phyloP scores from a whole-genome alignment of 2,113 vertebrate genomes.

The Mesitornis unicolor region DNA sequence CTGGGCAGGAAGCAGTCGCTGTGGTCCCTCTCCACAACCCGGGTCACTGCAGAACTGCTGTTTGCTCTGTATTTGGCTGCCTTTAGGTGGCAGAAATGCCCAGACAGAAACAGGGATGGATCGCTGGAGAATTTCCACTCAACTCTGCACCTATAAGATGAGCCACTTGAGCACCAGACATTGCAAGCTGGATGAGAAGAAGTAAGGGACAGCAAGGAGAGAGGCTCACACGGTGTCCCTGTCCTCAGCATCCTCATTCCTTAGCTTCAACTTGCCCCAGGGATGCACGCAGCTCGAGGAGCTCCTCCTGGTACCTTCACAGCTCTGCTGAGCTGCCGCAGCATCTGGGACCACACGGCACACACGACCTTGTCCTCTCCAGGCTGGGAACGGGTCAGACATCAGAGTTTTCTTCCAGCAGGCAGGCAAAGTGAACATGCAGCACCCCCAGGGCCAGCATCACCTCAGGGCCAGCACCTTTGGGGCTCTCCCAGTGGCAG shows the following conservation, averaged over 20 bases:
- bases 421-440: not conserved
- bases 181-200: not conserved
- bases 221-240: not conserved
- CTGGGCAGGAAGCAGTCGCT: not conserved
- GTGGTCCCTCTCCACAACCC: not conserved
- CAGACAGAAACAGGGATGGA: not conserved
- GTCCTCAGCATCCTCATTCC: not conserved
- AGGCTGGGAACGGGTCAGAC: not conserved
- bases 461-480: not conserved
- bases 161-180: accelerated
- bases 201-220: not conserved
- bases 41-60: not conserved
- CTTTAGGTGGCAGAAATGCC: not conserved
- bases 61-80: not conserved
- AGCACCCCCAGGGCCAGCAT: not conserved
- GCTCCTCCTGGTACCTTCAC: accelerated
- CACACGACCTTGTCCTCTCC: too few relatives aligned
- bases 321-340: not conserved
- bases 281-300: not conserved
- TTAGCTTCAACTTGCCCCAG: not conserved
- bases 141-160: too few relatives aligned
- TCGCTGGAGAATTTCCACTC: not conserved
- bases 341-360: too few relatives aligned
- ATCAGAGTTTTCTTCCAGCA: not conserved
- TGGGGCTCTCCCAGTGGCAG: not conserved